These are phyloP conservation scores for Cotesia typhae DNA, from an alignment of 1,140 invertebrate genomes.

Conservation along the genomic window DNA sequence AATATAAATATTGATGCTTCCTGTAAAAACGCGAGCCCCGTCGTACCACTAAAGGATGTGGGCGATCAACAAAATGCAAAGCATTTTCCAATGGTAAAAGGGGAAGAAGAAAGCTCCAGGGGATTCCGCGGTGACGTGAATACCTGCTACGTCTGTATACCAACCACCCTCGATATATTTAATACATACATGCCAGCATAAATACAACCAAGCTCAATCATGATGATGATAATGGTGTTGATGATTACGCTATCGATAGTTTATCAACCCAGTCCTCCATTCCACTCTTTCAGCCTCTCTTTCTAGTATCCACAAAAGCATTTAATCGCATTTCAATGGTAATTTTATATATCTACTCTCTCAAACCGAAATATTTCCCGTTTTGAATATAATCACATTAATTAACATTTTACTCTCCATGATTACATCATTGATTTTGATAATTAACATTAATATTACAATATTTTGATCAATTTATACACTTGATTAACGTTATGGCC, in stretches of 20 bases:
- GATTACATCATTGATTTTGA: no score
- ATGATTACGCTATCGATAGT: conserved; percentile 14
- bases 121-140: conserved; percentile 29
- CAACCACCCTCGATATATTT: no score
- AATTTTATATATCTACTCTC: conserved; percentile 7
- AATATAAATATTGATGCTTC: conserved; percentile 68
- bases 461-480: no score
- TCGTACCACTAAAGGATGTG: not conserved
- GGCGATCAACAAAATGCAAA: conserved; percentile 57
- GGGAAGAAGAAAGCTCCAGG: conserved; percentile 26
- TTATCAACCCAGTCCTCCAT: not conserved
- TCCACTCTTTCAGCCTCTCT: not conserved
- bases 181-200: no score
- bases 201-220: no score
- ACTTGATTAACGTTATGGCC: no score
- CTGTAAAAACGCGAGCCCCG: conserved; percentile 58
- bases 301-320: not conserved
- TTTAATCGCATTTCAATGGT: not conserved
- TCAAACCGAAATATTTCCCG: no score
- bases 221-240: no score
- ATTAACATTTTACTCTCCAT: no score
- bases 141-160: no score
- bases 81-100: conserved; percentile 42
- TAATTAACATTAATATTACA: no score
- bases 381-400: no score